Evolutionary conservation across 2,888 invertebrate genomes (phyloP).

Genomic region (Parascotia fuliginaria): DNA sequence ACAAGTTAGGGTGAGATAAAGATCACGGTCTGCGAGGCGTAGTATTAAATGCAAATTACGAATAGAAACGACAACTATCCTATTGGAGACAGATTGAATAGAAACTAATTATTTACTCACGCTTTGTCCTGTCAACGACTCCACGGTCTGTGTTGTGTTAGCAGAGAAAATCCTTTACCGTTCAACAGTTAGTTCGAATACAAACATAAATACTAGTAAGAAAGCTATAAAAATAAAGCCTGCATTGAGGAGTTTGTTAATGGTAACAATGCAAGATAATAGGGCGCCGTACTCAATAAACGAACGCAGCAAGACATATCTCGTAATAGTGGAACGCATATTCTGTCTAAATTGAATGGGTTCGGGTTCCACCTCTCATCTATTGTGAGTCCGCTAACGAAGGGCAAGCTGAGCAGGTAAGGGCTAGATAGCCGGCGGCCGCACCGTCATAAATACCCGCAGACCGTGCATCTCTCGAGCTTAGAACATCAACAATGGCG

Average conservation of each 20-base stretch:
- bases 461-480: conserved; percentile 45
- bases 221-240: conserved; percentile 28
- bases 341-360: conserved; percentile 59
- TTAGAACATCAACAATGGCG: conserved; percentile 51
- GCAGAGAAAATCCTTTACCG: conserved; percentile 50
- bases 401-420: conserved; percentile 62
- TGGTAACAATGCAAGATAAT: conserved; percentile 20
- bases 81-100: conserved; percentile 59
- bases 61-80: conserved; percentile 55
- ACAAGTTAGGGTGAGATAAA: conserved; percentile 73
- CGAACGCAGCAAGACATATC: conserved; percentile 13
- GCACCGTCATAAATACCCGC: conserved; percentile 54
- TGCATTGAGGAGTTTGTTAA: conserved; percentile 9
- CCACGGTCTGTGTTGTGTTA: conserved; percentile 42
- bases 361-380: conserved; percentile 51
- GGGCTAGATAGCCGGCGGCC: conserved; percentile 48
- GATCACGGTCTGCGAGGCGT: conserved; percentile 64
- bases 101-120: conserved; percentile 72
- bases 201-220: conserved; percentile 34
- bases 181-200: conserved; percentile 37
- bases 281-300: conserved; percentile 9
- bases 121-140: conserved; percentile 70
- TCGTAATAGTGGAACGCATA: conserved; percentile 36
- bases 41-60: conserved; percentile 78
- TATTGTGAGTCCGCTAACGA: conserved; percentile 58